These are phyloP conservation scores for Odontocerum albicorne DNA, from an alignment of 2,888 invertebrate species.

Conservation along the genomic window DNA sequence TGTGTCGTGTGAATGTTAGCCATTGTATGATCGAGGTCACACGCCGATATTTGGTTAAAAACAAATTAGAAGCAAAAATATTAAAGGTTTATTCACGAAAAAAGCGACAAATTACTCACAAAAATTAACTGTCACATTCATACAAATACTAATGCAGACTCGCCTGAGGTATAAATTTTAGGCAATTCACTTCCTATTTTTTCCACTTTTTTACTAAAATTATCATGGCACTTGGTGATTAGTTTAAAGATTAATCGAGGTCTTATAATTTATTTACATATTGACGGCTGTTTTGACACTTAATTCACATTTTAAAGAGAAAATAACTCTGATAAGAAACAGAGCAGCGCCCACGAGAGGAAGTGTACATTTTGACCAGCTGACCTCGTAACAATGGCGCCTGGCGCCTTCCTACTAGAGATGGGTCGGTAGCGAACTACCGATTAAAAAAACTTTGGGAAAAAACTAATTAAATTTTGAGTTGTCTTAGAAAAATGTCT, in stretches of 20 bases:
- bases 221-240: constrained; percentile 34
- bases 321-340: constrained; percentile 6
- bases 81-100: too few relatives aligned
- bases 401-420: too few relatives aligned
- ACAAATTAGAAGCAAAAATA: neutral
- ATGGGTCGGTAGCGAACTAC: too few relatives aligned
- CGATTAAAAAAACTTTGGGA: too few relatives aligned
- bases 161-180: neutral
- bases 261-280: constrained; percentile 20
- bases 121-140: constrained; percentile 10
- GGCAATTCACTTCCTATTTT: constrained; percentile 18
- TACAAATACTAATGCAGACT: constrained; percentile 1
- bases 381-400: constrained; percentile 27
- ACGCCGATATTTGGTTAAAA: constrained; percentile 2
- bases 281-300: constrained; percentile 13
- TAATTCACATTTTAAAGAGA: constrained; percentile 9
- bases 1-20: constrained; percentile 17
- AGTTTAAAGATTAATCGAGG: constrained; percentile 23
- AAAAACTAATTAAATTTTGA: too few relatives aligned
- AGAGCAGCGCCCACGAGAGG: constrained; percentile 3
- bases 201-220: constrained; percentile 30
- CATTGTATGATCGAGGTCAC: constrained; percentile 14
- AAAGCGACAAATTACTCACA: constrained; percentile 13
- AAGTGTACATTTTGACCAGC: constrained; percentile 30
- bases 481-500: too few relatives aligned